Percentiles rank a stretch among this genome's conserved stretches.
phyloP scores from a whole-genome alignment of 2,888 invertebrate genomes.

The Branchellion lobata region DNA sequence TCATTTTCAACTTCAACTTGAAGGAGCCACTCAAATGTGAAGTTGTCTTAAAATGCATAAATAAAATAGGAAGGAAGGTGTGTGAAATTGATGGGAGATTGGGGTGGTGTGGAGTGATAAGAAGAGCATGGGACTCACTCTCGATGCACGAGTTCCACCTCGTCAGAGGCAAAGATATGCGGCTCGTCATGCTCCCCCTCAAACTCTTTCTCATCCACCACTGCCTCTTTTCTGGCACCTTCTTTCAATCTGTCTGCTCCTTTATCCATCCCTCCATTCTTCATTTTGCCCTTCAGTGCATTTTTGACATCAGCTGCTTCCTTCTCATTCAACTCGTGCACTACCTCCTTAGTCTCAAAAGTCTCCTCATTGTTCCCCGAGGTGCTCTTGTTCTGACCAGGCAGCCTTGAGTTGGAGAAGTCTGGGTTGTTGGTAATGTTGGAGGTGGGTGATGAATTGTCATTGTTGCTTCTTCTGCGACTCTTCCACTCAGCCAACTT shows the following conservation, averaged over 20 bases:
- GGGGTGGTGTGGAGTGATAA: no score
- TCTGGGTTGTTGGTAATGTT: not conserved
- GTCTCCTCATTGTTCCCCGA: not conserved
- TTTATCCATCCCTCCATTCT: not conserved
- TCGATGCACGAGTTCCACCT: not conserved
- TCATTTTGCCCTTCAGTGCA: no score
- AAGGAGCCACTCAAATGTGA: no score
- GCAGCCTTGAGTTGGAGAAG: not conserved
- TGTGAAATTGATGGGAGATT: no score
- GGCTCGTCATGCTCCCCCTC: not conserved
- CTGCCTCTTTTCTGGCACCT: no score
- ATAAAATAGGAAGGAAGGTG: no score
- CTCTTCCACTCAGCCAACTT: conserved; percentile 43
- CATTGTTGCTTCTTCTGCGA: conserved; percentile 22
- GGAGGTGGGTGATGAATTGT: not conserved
- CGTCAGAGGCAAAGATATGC: conserved; percentile 20
- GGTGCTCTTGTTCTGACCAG: not conserved
- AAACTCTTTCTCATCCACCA: not conserved
- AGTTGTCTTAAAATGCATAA: no score
- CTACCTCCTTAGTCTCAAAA: not conserved
- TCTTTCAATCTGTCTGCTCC: not conserved
- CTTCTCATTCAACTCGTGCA: not conserved
- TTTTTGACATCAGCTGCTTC: not conserved
- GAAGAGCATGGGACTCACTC: no score
- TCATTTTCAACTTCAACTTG: no score